phyloP scores from a whole-genome alignment of 2,113 vertebrate genomes.

The Centropus unirufus region DNA sequence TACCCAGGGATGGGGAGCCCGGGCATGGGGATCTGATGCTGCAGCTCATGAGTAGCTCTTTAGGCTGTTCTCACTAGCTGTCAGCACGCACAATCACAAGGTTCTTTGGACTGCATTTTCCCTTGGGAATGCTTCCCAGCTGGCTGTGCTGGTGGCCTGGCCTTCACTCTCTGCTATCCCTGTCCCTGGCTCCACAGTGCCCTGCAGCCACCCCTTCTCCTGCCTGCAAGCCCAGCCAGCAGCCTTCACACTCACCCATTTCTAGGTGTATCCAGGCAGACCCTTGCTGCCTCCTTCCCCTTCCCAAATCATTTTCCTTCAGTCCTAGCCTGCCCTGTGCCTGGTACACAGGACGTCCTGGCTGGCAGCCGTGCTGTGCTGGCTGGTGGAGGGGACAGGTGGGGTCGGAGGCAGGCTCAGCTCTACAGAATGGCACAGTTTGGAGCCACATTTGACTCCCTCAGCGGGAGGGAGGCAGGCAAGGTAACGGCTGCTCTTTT shows the following conservation, averaged over 20 bases:
- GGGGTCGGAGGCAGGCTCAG: constrained; percentile 4
- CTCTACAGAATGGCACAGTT: constrained; percentile 21
- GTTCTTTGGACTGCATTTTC: not conserved
- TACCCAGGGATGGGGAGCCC: not conserved
- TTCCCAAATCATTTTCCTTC: not conserved
- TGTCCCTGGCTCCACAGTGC: not conserved
- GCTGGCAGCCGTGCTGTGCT: not conserved
- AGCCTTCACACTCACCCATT: not conserved
- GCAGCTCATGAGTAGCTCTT: not conserved
- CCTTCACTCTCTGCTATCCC: not conserved
- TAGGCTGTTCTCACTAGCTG: not conserved
- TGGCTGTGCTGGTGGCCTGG: not conserved
- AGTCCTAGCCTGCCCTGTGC: not conserved
- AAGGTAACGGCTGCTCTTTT: constrained; percentile 36
- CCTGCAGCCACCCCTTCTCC: not conserved
- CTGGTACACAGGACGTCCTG: not conserved
- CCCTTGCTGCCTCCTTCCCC: not conserved
- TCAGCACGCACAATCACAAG: not conserved
- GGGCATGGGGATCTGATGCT: not conserved
- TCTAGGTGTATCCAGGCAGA: not conserved
- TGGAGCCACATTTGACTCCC: constrained; percentile 27
- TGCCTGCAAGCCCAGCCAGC: not conserved
- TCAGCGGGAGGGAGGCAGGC: not conserved
- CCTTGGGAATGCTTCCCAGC: not conserved
- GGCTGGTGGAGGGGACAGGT: constrained; percentile 37